Percentiles rank a stretch among this genome's conserved stretches.
phyloP scores from a whole-genome alignment of 2,113 vertebrate genomes.

The Piprites chloris region DNA sequence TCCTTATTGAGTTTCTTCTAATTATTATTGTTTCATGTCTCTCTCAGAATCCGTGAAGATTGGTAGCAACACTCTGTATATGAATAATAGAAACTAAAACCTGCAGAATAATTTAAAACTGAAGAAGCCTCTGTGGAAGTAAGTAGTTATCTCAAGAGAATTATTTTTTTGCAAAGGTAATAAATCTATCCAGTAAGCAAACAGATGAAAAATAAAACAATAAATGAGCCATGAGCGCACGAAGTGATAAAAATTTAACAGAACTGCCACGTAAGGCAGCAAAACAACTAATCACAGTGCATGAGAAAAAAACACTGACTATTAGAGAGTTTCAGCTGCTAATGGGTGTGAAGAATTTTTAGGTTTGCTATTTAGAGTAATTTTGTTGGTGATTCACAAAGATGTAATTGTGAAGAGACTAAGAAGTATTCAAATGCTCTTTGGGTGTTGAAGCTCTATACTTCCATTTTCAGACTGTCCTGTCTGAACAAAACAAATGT shows the following conservation, averaged over 20 bases:
- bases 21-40: background rate
- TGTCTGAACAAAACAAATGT: background rate
- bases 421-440: background rate
- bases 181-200: conserved; percentile 51
- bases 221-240: conserved; percentile 30
- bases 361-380: background rate
- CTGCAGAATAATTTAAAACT: background rate
- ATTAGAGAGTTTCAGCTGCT: background rate
- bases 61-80: background rate
- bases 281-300: background rate
- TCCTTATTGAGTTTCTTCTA: background rate
- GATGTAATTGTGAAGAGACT: background rate
- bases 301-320: background rate
- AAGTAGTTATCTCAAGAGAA: conserved; percentile 14
- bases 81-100: background rate
- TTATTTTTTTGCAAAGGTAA: conserved; percentile 37
- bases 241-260: conserved; percentile 26
- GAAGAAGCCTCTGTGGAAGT: background rate
- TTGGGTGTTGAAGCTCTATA: background rate
- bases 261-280: background rate
- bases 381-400: background rate
- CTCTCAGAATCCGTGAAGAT: background rate
- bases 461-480: background rate
- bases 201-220: conserved; percentile 42
- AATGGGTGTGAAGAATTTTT: background rate